Conservation (phyloP, 1,140 invertebrate genomes). For the Xylocopa sonorina region DNA sequence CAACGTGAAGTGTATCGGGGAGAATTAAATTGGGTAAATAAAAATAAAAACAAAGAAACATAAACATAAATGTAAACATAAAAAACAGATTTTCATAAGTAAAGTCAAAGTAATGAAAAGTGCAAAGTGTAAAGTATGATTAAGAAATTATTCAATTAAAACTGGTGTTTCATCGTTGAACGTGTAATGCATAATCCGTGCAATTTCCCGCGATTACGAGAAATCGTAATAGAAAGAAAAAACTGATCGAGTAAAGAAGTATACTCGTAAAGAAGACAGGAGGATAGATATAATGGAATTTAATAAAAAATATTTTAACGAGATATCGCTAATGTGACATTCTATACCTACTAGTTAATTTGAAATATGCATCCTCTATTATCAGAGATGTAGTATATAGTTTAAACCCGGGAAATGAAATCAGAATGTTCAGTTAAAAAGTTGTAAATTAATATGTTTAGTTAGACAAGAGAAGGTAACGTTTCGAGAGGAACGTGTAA, state of each 20-base stretch:
- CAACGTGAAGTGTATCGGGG: too few species aligned
- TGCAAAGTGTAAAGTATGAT: too few species aligned
- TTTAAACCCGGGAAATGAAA: not conserved
- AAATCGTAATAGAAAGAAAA: not conserved
- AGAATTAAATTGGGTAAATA: too few species aligned
- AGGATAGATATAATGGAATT: too few species aligned
- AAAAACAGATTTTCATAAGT: not conserved
- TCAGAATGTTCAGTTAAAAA: not conserved
- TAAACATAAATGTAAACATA: not conserved
- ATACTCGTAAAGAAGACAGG: too few species aligned
- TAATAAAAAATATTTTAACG: too few species aligned
- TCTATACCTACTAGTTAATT: not conserved
- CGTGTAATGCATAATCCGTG: not conserved
- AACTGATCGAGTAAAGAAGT: too few species aligned
- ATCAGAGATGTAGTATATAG: not conserved
- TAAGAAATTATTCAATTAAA: not conserved
- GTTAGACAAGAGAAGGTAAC: not conserved
- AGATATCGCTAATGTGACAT: not conserved
- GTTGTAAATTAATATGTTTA: not conserved
- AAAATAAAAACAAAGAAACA: too few species aligned
- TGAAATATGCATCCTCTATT: not conserved
- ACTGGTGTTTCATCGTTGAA: not conserved
- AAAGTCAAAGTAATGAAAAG: too few species aligned
- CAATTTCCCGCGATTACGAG: constrained; percentile 50
- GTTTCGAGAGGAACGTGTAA: not conserved